Conservation (phyloP, 2,888 invertebrate species). For the Yponomeuta plumbellus region DNA sequence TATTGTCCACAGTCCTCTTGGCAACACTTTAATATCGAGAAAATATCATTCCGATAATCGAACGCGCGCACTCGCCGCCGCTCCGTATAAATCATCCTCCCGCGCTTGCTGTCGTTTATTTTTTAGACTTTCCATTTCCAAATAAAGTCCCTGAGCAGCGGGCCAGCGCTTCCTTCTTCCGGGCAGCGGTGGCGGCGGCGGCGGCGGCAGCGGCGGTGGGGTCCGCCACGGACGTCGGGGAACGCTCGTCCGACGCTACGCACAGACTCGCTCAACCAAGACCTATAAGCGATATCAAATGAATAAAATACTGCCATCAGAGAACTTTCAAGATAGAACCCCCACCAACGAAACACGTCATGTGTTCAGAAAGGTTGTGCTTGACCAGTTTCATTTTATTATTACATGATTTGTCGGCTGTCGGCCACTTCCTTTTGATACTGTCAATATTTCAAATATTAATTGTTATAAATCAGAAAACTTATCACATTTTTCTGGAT, state of each 20-base stretch:
- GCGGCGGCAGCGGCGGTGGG: conserved; percentile 1
- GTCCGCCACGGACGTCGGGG: not conserved
- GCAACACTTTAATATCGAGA: conserved; percentile 77
- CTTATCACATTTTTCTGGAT: conserved; percentile 36
- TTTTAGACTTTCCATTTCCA: conserved; percentile 76
- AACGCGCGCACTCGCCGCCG: conserved; percentile 50
- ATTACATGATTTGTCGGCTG: conserved; percentile 73
- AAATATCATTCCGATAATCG: conserved; percentile 74
- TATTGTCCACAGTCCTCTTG: conserved; percentile 73
- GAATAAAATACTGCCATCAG: not conserved
- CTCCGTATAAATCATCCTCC: conserved; percentile 68
- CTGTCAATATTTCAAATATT: conserved; percentile 76
- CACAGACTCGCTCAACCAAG: conserved; percentile 3
- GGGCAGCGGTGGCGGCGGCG: conserved; percentile 68
- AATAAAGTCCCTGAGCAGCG: conserved; percentile 73
- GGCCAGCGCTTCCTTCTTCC: conserved; percentile 73
- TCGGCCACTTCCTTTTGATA: conserved; percentile 72
- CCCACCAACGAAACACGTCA: conserved; percentile 7
- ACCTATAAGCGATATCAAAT: conserved; percentile 11
- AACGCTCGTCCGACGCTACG: not conserved
- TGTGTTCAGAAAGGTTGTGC: not conserved
- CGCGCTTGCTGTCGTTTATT: conserved; percentile 67
- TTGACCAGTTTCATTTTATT: conserved; percentile 16
- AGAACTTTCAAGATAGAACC: not conserved
- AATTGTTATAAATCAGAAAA: conserved; percentile 75